A percentile compares a stretch with the other conserved stretches of the same genome.
Conservation (phyloP, 2,113 vertebrate genomes). For the Burhinus bistriatus region DNA sequence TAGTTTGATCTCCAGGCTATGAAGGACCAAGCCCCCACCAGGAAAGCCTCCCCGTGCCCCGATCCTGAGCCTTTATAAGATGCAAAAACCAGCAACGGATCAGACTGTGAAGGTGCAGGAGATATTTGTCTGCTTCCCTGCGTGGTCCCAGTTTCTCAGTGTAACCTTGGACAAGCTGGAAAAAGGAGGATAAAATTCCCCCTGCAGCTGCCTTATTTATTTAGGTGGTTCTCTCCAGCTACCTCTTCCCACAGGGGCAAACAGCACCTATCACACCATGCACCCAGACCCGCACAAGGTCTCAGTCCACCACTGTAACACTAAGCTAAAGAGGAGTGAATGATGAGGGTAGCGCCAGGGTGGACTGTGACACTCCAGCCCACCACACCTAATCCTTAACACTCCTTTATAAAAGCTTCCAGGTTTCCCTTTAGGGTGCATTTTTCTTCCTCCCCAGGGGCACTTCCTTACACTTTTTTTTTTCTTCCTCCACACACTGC, state of each 20-base stretch:
- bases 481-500: rapidly evolving
- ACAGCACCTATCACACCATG: background rate
- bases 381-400: background rate
- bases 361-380: background rate
- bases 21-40: background rate
- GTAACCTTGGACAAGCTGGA: background rate
- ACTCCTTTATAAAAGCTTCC: background rate
- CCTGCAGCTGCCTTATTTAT: background rate
- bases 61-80: background rate
- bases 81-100: rapidly evolving
- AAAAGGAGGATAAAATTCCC: background rate
- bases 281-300: background rate
- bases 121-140: background rate
- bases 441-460: background rate
- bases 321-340: background rate
- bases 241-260: background rate
- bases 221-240: background rate
- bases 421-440: background rate
- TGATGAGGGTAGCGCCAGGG: background rate
- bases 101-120: background rate
- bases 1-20: background rate
- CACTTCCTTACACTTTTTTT: background rate
- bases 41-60: background rate
- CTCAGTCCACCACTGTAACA: background rate
- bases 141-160: background rate